Evolutionary conservation across 2,797 vertebrate species (phyloP), one percentile per base, ranked within the genome.

Genomic region (Margarornis squamiger): DNA sequence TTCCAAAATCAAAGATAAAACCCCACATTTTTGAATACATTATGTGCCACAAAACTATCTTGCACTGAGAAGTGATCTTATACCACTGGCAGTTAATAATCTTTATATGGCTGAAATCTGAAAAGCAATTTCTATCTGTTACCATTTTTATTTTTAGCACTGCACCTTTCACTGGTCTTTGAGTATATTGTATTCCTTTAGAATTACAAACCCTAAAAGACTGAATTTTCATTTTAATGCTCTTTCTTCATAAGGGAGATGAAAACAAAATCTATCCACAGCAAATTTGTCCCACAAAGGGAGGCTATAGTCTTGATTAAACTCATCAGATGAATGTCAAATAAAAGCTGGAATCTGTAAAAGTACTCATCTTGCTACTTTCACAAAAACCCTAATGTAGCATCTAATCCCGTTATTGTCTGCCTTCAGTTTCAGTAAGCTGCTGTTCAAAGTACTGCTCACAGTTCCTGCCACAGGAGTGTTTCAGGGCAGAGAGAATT

Each of bases 391-490:
- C 29, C 6, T 32, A 24, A 32, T 30, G 51, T 24, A 75, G 8
- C 22, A 21, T 11, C 38, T 34, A 41, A 43, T 38, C 9, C 14
- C 51, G 12, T 20, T 90, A 12, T 1, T 16, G 10, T 65, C 32
- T 61, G 38, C 38, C 29, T 82, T 22, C 59, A 15, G 26, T n/a
- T 68, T 36, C 41, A 30, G 41, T 17, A 24, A 36, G 30, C 51
- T 10, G 19, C 30, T 54, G 30, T 54, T 54, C 30, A 26, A 38
- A 54, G 27, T 3, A 9, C 12, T 55, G 58, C 39, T n/a, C 1
- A 0, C 2, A 4, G 43, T 5, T 92, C 30, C 49, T 55, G 36
- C 21, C 46, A 27, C 12, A 10, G 4, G 2, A 7, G 26, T 43
- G n/a, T 32, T 66, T 16, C 62, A 34, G 43, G 18, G 18, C 7